Conservation (phyloP, 1,140 invertebrate species). For the Pollicipes pollicipes region DNA sequence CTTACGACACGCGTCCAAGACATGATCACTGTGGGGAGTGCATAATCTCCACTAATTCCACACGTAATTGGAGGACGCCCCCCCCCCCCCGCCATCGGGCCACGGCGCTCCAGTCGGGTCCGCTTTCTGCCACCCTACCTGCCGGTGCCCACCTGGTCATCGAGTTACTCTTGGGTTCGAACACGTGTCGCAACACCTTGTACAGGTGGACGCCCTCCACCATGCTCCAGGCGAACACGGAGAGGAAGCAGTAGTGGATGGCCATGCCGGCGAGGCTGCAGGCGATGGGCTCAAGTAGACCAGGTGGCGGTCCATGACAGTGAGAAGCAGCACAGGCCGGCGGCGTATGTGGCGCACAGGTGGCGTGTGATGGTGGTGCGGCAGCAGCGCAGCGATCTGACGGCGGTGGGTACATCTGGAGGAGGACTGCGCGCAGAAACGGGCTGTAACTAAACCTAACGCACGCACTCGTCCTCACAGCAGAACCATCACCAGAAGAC, state of each 20-base stretch:
- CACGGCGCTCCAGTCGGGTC: no score
- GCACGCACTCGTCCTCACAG: no score
- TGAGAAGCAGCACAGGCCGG: background rate
- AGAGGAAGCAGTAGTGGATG: constrained; percentile 12
- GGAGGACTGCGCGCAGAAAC: no score
- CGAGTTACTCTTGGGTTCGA: background rate
- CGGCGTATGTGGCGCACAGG: background rate
- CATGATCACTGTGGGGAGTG: no score
- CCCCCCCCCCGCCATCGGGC: no score
- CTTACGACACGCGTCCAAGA: no score
- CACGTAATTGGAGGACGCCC: no score
- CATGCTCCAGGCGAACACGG: constrained; percentile 15
- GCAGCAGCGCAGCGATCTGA: background rate
- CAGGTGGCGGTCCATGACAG: background rate
- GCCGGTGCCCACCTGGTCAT: background rate
- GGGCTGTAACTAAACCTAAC: no score
- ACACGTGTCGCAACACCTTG: constrained; percentile 11
- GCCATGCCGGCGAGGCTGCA: constrained; percentile 10
- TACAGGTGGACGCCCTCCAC: constrained; percentile 14
- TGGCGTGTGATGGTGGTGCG: background rate
- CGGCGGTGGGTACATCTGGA: no score
- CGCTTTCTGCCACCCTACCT: no score
- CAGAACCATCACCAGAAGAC: no score
- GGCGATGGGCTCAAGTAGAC: background rate
- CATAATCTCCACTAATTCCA: no score